Conservation (phyloP, 2,797 vertebrate species). For the Ataeniobius toweri region DNA sequence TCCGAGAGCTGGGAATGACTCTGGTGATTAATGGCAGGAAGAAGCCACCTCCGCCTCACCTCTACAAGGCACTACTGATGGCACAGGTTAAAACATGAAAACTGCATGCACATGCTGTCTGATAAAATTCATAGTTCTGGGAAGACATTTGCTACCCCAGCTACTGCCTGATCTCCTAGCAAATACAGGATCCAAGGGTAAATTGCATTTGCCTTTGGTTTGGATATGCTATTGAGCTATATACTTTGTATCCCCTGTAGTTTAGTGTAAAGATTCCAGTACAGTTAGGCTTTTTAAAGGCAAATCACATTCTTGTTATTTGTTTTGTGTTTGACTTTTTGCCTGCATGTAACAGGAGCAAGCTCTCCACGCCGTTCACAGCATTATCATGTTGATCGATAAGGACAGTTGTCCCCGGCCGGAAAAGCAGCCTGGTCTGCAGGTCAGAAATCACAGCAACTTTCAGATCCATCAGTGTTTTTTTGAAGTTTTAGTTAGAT, state of each 20-base stretch:
- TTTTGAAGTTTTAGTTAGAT: not conserved
- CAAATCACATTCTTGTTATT: not conserved
- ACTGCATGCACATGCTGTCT: conserved; percentile 16
- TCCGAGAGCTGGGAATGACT: conserved; percentile 81
- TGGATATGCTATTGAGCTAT: not conserved
- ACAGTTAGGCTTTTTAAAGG: not conserved
- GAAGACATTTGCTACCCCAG: not conserved
- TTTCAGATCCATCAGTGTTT: not conserved
- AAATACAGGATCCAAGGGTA: not conserved
- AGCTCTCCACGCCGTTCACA: conserved; percentile 80
- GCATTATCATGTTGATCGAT: conserved; percentile 85
- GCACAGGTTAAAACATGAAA: conserved; percentile 83
- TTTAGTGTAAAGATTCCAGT: not conserved
- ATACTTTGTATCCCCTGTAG: not conserved
- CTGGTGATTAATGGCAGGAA: conserved; percentile 89
- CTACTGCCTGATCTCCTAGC: conserved; percentile 2
- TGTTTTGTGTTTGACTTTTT: conserved; percentile 9
- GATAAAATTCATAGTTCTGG: conserved; percentile 4
- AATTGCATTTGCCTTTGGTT: not conserved
- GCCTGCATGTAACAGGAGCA: conserved; percentile 69
- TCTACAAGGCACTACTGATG: conserved; percentile 86
- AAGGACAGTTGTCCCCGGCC: conserved; percentile 82
- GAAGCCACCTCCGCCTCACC: conserved; percentile 67
- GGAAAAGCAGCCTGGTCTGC: conserved; percentile 83
- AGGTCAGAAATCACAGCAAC: conserved; percentile 77